A percentile compares a stretch with the other conserved stretches of the same genome.
Conservation (phyloP, 92 coral and sea anemone species). For the Paramuricea clavata region DNA sequence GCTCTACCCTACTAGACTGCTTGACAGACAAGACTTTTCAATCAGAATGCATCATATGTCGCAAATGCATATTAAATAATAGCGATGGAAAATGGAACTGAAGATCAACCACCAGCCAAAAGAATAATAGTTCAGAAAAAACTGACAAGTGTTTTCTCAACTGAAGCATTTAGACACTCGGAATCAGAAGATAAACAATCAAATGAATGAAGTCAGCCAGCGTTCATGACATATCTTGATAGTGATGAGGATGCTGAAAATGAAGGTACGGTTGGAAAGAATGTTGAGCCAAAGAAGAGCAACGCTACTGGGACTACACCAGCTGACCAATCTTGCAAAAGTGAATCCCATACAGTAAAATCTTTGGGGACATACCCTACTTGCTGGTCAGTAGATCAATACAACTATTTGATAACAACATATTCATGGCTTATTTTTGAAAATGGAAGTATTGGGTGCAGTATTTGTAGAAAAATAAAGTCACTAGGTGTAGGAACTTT, state of each 20-base stretch:
- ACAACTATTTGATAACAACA: conserved; percentile 3
- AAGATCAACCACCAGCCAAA: conserved; percentile 16
- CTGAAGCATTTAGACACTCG: background rate
- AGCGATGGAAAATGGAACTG: background rate
- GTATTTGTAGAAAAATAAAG: background rate
- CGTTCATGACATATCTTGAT: too few species aligned
- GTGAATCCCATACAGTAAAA: background rate
- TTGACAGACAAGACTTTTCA: too few species aligned
- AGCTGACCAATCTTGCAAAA: background rate
- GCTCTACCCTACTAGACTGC: too few species aligned
- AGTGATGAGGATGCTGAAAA: background rate
- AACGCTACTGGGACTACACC: background rate
- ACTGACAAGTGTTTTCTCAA: background rate
- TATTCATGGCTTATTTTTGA: conserved; percentile 2
- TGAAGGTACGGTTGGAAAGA: background rate
- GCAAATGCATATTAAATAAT: too few species aligned
- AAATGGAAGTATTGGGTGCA: conserved; percentile 22
- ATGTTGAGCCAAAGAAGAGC: background rate
- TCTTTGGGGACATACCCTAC: too few species aligned
- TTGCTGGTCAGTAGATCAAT: conserved; percentile 11
- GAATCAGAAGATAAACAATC: background rate
- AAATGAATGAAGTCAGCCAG: background rate
- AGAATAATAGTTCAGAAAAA: background rate
- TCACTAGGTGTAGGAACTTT: background rate
- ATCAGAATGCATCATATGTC: too few species aligned